Evolutionary conservation across 2,113 vertebrate species (phyloP).

Genomic region (Cervus canadensis): DNA sequence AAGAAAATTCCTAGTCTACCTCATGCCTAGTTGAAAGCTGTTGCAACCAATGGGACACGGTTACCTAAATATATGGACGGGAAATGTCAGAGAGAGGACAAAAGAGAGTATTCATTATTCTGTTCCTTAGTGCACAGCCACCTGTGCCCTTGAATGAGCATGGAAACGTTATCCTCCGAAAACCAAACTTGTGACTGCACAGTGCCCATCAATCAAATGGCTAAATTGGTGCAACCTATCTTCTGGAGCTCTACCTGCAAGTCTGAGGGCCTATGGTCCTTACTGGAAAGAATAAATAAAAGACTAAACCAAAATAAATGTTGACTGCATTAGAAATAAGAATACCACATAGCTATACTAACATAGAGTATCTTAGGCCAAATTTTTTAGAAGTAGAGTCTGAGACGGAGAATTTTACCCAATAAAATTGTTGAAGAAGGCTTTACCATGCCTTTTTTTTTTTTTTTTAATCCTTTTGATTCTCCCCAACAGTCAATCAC

Average conservation of each 20-base stretch:
- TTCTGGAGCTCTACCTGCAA: not conserved
- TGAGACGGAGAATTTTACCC: not conserved
- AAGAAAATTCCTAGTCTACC: not conserved
- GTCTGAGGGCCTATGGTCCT: not conserved
- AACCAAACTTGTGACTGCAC: not conserved
- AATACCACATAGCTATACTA: not conserved
- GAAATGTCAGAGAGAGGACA: not conserved
- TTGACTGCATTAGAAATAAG: not conserved
- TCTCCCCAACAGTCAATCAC: constrained; percentile 49
- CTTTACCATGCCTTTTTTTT: not conserved
- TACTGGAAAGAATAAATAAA: not conserved
- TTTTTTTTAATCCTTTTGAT: constrained; percentile 40
- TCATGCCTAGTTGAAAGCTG: not conserved
- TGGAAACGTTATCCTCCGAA: not conserved
- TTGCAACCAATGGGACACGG: not conserved
- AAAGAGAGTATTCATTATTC: not conserved
- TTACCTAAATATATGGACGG: not conserved
- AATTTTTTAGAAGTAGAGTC: not conserved
- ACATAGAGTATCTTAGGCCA: not conserved
- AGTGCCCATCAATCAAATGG: not conserved
- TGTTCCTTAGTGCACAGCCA: not conserved
- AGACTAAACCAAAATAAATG: not conserved
- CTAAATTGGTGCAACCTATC: not conserved
- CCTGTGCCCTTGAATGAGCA: not conserved
- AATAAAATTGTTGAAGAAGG: not conserved